Percentiles rank a stretch among this genome's conserved stretches.
phyloP scores from a whole-genome alignment of 2,113 vertebrate genomes.

The Nothoprocta perdicaria region DNA sequence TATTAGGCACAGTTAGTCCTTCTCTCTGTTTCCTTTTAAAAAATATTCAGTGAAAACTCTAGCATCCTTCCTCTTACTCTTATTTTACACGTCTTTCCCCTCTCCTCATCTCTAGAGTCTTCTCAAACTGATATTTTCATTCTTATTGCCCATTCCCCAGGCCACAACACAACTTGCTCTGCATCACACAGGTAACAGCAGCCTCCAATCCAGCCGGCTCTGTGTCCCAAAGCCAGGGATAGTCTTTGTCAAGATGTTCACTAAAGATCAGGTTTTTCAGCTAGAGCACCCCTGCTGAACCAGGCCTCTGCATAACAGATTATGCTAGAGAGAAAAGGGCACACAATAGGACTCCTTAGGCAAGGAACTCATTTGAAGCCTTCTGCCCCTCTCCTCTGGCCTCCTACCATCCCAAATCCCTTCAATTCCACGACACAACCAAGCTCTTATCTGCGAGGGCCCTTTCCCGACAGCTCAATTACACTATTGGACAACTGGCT shows the following conservation, averaged over 20 bases:
- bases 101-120: not conserved
- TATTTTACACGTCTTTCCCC: not conserved
- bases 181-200: not conserved
- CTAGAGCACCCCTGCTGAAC: not conserved
- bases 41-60: not conserved
- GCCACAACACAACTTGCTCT: not conserved
- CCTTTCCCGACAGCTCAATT: not conserved
- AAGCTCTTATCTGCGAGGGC: not conserved
- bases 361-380: not conserved
- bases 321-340: not conserved
- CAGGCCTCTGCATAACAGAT: not conserved
- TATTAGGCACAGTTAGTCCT: not conserved
- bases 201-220: not conserved
- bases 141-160: not conserved
- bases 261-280: not conserved
- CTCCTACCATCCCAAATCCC: not conserved
- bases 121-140: not conserved
- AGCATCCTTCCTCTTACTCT: not conserved
- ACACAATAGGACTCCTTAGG: not conserved
- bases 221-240: not conserved
- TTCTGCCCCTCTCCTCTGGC: not conserved
- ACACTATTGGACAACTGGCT: not conserved
- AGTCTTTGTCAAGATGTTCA: not conserved
- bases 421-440: not conserved
- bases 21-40: not conserved